Conservation (phyloP, 2,888 invertebrate species). For the Pinctada fucata region DNA sequence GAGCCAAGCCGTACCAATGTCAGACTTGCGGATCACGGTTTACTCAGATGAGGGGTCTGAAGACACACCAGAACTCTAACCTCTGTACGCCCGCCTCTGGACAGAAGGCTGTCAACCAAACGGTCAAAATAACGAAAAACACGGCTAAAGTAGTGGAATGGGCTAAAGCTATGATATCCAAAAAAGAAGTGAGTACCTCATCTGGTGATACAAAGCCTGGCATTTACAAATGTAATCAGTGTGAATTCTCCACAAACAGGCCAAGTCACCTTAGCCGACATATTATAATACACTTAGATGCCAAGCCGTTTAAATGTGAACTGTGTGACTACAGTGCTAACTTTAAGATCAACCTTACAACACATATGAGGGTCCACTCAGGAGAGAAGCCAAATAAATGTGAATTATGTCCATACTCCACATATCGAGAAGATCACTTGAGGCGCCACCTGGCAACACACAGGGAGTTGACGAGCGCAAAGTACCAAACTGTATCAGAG, state of each 20-base stretch:
- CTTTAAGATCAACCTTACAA: slow-evolving; percentile 68
- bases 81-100: neutral
- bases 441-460: neutral
- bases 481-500: no score
- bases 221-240: neutral
- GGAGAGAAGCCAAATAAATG: slow-evolving; percentile 77
- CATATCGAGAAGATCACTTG: neutral
- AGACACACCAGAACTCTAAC: neutral
- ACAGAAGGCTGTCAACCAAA: neutral
- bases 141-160: neutral
- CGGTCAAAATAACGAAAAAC: neutral
- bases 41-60: neutral
- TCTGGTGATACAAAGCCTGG: neutral
- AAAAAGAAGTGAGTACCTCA: neutral
- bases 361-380: slow-evolving; percentile 76
- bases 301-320: neutral
- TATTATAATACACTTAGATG: neutral
- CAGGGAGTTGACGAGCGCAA: no score
- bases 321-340: neutral
- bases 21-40: neutral
- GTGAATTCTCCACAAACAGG: neutral
- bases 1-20: neutral
- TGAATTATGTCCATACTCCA: slow-evolving; percentile 3
- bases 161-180: neutral
- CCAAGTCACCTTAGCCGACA: neutral